A percentile compares a stretch with the other conserved stretches of the same genome.
phyloP scores from a whole-genome alignment of 2,888 invertebrate species.

The Endotricha flammealis region DNA sequence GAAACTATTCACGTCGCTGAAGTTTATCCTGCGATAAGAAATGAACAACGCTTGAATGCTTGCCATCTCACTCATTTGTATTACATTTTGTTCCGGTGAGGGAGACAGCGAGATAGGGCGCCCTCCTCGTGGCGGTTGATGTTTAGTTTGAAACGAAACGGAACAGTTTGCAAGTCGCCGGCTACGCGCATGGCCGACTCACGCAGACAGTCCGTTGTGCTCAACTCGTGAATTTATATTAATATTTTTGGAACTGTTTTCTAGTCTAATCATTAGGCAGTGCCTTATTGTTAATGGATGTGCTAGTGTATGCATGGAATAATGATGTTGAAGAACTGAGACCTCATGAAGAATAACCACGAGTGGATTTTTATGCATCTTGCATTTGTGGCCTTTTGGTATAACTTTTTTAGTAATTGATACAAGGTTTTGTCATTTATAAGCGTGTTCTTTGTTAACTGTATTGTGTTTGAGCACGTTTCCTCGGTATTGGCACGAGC shows the following conservation, averaged over 20 bases:
- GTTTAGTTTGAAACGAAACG: constrained; percentile 63
- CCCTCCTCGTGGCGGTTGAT: constrained; percentile 67
- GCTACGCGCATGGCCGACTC: constrained; percentile 66
- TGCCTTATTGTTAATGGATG: constrained; percentile 71
- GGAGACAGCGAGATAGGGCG: constrained; percentile 68
- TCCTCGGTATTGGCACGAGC: constrained; percentile 72
- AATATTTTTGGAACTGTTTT: constrained; percentile 52
- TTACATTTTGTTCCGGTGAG: constrained; percentile 45
- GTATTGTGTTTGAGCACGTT: constrained; percentile 55
- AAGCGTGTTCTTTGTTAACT: constrained; percentile 53
- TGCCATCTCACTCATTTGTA: constrained; percentile 48
- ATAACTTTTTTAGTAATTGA: constrained; percentile 51
- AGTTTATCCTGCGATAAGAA: constrained; percentile 73
- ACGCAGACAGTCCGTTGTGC: constrained; percentile 63
- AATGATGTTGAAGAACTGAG: constrained; percentile 43
- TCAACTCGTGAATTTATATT: constrained; percentile 62
- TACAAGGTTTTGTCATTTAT: constrained; percentile 42
- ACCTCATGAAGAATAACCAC: constrained; percentile 48
- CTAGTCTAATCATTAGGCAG: constrained; percentile 51
- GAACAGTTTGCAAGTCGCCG: constrained; percentile 77
- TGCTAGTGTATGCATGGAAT: constrained; percentile 70
- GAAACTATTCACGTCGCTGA: constrained; percentile 68
- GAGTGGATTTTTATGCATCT: constrained; percentile 53
- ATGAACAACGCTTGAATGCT: constrained; percentile 43
- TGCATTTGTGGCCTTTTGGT: constrained; percentile 73